Evolutionary conservation across 2,113 vertebrate species (phyloP).

Genomic region (Oryzias woworae): DNA sequence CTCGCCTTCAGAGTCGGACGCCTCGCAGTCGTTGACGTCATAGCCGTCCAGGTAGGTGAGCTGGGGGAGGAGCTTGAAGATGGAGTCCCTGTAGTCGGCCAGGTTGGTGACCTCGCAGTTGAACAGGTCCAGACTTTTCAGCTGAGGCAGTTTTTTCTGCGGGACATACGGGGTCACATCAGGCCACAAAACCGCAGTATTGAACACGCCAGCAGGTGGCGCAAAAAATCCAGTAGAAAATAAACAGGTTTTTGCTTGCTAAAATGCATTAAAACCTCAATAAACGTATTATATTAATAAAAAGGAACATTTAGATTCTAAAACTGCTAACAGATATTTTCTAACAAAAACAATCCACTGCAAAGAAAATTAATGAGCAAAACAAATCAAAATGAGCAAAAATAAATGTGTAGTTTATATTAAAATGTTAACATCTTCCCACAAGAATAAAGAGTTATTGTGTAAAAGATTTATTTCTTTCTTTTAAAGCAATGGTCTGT

Average conservation of each 20-base stretch:
- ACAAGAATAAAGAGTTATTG: not conserved
- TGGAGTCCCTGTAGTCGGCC: constrained; percentile 80
- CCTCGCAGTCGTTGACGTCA: constrained; percentile 80
- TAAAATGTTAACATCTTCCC: not conserved
- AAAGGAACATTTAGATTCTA: no score
- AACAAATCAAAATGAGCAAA: not conserved
- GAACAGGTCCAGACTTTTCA: constrained; percentile 82
- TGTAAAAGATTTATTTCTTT: no score
- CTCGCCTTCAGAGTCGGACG: constrained; percentile 82
- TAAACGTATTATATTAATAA: no score
- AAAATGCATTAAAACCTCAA: no score
- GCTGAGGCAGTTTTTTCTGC: constrained; percentile 81
- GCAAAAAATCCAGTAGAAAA: not conserved
- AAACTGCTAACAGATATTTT: no score
- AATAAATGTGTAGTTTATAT: not conserved
- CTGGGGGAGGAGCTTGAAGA: constrained; percentile 82
- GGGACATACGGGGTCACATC: not conserved
- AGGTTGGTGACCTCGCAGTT: constrained; percentile 86
- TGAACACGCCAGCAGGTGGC: not conserved
- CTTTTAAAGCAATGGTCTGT: no score
- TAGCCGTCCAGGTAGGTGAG: constrained; percentile 85
- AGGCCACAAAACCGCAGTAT: not conserved
- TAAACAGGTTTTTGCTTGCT: no score
- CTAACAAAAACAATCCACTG: no score
- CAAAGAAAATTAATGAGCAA: not conserved